These are phyloP conservation scores for Geopemphigus sp. DNA, from an alignment of 1,140 invertebrate species.

Conservation along the genomic window DNA sequence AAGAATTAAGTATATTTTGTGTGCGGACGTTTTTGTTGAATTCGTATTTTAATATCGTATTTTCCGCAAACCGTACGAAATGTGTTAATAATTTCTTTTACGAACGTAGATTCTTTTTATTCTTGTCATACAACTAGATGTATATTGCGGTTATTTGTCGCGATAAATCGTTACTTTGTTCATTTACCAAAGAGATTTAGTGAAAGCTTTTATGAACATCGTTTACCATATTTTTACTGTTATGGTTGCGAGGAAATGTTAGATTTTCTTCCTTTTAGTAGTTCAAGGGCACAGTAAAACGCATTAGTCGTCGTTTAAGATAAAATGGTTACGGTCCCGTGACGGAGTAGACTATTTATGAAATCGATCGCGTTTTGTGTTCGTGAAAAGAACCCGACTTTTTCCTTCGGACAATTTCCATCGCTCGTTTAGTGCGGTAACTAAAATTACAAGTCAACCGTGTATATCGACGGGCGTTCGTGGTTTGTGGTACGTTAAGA, in stretches of 20 bases:
- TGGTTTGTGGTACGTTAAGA: no score
- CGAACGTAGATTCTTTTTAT: not conserved
- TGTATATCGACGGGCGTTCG: no score
- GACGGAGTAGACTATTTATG: not conserved
- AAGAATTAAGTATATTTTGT: no score
- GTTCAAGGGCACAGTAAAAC: not conserved
- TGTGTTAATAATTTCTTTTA: no score
- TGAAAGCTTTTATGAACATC: not conserved
- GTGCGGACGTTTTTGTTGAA: no score
- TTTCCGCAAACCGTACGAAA: no score
- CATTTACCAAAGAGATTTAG: not conserved
- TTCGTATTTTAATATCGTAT: no score
- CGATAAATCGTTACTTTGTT: not conserved
- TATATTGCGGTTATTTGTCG: not conserved
- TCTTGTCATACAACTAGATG: not conserved
- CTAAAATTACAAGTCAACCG: no score
- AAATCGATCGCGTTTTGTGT: constrained; percentile 7
- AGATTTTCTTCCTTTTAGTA: not conserved
- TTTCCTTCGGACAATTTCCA: not conserved
- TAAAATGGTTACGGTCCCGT: not conserved
- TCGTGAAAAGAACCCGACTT: not conserved
- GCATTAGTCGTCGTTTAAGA: constrained; percentile 1
- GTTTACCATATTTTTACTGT: constrained; percentile 7
- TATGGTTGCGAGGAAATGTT: not conserved
- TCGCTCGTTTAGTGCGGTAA: no score